Evolutionary conservation across 1,140 invertebrate genomes (phyloP), one percentile per base, ranked within the genome.

Genomic region (Drosophila miranda): DNA sequence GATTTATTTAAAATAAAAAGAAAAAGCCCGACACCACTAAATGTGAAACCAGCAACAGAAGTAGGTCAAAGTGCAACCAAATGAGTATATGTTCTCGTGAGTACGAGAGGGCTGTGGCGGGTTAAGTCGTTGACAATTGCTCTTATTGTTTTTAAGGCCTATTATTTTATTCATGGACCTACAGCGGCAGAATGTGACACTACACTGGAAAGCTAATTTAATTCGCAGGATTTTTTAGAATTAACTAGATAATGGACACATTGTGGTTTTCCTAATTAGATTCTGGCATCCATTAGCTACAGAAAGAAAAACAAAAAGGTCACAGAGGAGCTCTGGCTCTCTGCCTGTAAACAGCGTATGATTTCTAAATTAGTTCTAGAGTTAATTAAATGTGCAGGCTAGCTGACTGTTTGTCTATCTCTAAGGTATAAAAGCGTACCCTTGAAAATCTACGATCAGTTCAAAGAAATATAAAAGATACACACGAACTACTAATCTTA

Each of bases 41-140:
- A 52, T 55, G 64, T 68, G 44, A 71, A 75, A 42, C 50, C 34
- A 49, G n/a, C 45, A 69, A 69, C 21, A 38, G 19, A 84, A 77
- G 55, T 80, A 75, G 81, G 81, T 84, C 82, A 84, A 61, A 80
- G 55, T 69, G 52, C 64, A 60, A 14, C 44, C 56, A 75, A 74
- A 56, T 66, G 44, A 75, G 70, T 44, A 60, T 50, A 55, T 70
- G 55, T 57, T 5, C 23, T 5, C 4, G 53, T 19, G n/a, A 42
- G 9, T 9, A 34, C 30, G 51, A 45, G 19, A 11, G 16, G 13
- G 1, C 21, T n/a, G 8, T 30, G 42, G 21, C 34, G 44, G 51
- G 74, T 68, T 73, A 63, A 77, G 41, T 49, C 51, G 50, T 30
- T 13, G 64, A 68, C 50, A 67, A 68, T 68, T 49, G 55, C 16